Evolutionary conservation across 2,113 vertebrate genomes (phyloP), one percentile per base, ranked within the genome.

Genomic region (Ophthalmolycus amberensis): DNA sequence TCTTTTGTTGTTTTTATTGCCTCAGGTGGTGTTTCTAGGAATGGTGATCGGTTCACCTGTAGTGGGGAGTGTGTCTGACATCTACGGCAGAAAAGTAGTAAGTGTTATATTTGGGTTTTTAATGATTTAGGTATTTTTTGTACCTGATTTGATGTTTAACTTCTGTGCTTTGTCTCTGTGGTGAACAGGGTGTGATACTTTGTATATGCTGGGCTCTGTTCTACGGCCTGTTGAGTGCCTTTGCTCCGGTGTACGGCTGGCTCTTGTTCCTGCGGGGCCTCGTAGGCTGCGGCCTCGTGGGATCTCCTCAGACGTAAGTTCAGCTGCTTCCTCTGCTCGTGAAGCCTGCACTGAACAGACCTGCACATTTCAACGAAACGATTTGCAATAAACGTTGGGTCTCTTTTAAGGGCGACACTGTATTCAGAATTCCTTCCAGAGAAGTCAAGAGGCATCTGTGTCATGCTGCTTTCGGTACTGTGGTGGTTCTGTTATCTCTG

Each of bases 31-130:
- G 74, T 99, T 99, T 82, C 92, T 97, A 29, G 98, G 98, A 76
- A 99, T 97, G 97, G 97, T 97, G 95, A 90, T 97, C 87, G 96
- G 98, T 88, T 97, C 98, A 56, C 96, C 96, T 0, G 86, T 97
- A 59, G 99, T 98, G 97, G 98, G 98, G 27, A 97, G 97, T 70
- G 89, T 99, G 75, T 96, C 96, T 2, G 98, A 99, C 91, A 97
- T 96, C 83, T 97, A 97, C 0, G 97, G 98, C 71, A 95, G 98
- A 82, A 99, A 96, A 97, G 95, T 94, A 40, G 98, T 99, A 94
- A 96, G 97, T 93, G 7, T 60, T 22, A 40, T 32, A 14, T 79
- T 22, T 78, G 4, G 3, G n/a, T 62, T 71, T 20, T 67, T 0
- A 16, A 40, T 20, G 1, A 58, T 67, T 71, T 71, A 22, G 22